phyloP scores from a whole-genome alignment of 1,140 invertebrate genomes.

The Spodoptera litura region DNA sequence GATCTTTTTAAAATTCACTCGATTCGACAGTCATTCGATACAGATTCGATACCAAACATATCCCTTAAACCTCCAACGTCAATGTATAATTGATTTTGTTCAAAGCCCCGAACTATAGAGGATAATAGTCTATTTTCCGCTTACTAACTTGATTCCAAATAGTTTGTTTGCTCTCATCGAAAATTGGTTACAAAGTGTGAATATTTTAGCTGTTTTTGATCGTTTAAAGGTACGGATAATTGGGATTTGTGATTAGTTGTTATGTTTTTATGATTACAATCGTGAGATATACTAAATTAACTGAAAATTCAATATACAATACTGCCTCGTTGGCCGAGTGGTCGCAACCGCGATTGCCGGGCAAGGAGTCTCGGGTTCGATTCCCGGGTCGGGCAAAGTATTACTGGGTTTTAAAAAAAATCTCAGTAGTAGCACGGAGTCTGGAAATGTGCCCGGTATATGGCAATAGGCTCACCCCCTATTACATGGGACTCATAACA shows the following conservation, averaged over 20 bases:
- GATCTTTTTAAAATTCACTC: constrained; percentile 37
- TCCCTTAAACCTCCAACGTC: constrained; percentile 39
- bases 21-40: constrained; percentile 40
- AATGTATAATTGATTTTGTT: constrained; percentile 48
- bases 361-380: too few species aligned
- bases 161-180: constrained; percentile 35
- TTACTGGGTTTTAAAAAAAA: too few species aligned
- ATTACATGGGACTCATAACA: too few species aligned
- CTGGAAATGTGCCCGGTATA: too few species aligned
- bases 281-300: too few species aligned
- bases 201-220: constrained; percentile 30
- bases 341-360: too few species aligned
- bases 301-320: too few species aligned
- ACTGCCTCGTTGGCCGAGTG: too few species aligned
- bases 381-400: too few species aligned
- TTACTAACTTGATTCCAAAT: constrained; percentile 25
- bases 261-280: too few species aligned
- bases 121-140: constrained; percentile 45
- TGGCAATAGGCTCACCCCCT: too few species aligned
- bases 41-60: constrained; percentile 33
- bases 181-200: constrained; percentile 18
- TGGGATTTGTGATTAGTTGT: not conserved
- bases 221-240: not conserved
- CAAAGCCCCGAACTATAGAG: constrained; percentile 36
- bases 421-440: too few species aligned